Percentiles rank a stretch among this genome's conserved stretches.
Evolutionary conservation across 2,888 invertebrate genomes (phyloP).

Genomic region (Xestia xanthographa): DNA sequence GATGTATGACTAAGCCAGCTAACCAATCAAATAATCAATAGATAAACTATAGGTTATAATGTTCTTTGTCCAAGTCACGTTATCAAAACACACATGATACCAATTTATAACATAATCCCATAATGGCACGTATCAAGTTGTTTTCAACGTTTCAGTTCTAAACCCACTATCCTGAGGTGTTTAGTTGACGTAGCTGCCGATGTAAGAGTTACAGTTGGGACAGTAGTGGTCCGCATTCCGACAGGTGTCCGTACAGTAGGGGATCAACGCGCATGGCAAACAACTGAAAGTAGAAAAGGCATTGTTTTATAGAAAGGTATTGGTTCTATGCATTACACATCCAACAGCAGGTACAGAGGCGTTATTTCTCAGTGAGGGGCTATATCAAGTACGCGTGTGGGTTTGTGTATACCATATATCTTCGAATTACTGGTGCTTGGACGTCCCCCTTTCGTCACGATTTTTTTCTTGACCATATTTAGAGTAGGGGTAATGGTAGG

Average conservation of each 20-base stretch:
- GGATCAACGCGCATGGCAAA: constrained; percentile 90
- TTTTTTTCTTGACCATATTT: neutral
- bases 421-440: neutral
- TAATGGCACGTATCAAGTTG: neutral
- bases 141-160: neutral
- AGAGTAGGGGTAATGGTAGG: neutral
- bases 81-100: neutral
- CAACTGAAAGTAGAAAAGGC: constrained; percentile 76
- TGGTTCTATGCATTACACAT: neutral
- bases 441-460: neutral
- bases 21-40: neutral
- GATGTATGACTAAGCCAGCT: neutral
- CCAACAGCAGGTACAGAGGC: neutral
- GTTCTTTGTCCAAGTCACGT: neutral
- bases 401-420: neutral
- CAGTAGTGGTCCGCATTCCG: constrained; percentile 90
- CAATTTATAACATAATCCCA: neutral
- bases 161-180: neutral
- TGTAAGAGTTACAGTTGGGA: constrained; percentile 88
- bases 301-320: neutral
- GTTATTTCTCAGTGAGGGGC: neutral
- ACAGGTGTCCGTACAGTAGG: constrained; percentile 90
- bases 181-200: constrained; percentile 83
- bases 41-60: neutral
- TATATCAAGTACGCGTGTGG: neutral